These are phyloP conservation scores for Heteronetta atricapilla DNA, from an alignment of 2,113 vertebrate species.

Conservation along the genomic window DNA sequence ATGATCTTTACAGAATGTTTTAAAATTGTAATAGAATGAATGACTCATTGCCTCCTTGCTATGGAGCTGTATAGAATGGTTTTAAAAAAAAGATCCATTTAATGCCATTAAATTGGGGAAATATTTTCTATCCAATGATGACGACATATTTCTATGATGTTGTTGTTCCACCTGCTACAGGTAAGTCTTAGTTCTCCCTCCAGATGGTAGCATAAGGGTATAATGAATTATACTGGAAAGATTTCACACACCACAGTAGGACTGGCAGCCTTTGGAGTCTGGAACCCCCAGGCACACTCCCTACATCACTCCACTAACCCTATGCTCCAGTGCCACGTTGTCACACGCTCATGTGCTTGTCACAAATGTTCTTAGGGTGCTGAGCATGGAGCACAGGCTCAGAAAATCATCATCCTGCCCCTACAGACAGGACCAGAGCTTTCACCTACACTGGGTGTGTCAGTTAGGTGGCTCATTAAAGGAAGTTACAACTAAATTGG, in stretches of 20 bases:
- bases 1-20: not conserved
- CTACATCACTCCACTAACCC: not conserved
- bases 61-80: not conserved
- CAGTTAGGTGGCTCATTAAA: not conserved
- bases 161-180: not conserved
- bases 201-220: not conserved
- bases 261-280: not conserved
- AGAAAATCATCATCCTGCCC: not conserved
- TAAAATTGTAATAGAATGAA: not conserved
- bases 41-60: not conserved
- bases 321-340: not conserved
- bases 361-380: not conserved
- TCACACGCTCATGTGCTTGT: not conserved
- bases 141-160: not conserved
- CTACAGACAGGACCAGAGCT: not conserved
- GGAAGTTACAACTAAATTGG: not conserved
- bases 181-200: not conserved
- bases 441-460: not conserved
- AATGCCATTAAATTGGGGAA: not conserved
- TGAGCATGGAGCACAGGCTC: not conserved
- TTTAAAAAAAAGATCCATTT: not conserved
- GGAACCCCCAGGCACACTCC: not conserved
- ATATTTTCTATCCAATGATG: not conserved
- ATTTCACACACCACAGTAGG: not conserved
- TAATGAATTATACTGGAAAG: not conserved